Percentiles rank a stretch among this genome's conserved stretches.
Evolutionary conservation across 2,888 invertebrate genomes (phyloP).

Genomic region (Chrysina gloriosa): DNA sequence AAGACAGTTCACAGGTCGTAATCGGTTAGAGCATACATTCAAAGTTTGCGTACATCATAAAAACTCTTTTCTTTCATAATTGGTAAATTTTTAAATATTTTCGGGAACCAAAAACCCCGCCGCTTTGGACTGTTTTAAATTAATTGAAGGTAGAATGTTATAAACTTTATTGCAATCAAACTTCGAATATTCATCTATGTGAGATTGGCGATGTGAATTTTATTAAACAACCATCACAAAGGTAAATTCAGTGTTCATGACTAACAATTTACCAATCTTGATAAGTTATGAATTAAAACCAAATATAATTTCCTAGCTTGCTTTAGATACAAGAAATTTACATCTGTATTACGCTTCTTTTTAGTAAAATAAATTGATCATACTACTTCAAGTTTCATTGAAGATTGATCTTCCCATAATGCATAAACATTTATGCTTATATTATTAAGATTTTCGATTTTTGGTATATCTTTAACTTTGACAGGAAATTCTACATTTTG

Average conservation of each 20-base stretch:
- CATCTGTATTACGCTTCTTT: not conserved
- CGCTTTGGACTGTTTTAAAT: not conserved
- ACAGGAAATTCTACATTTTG: constrained; percentile 49
- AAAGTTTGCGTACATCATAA: not conserved
- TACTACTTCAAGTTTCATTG: constrained; percentile 15
- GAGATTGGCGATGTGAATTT: no score
- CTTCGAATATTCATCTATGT: no score
- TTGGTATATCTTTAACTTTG: constrained; percentile 43
- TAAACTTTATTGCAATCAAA: no score
- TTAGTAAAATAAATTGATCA: constrained; percentile 32
- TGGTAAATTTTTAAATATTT: not conserved
- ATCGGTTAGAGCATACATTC: not conserved
- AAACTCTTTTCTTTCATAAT: not conserved
- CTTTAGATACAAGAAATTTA: constrained; percentile 22
- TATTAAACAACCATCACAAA: no score
- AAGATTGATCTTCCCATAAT: constrained; percentile 1
- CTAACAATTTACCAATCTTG: constrained; percentile 35
- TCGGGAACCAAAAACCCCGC: not conserved
- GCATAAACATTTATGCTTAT: constrained; percentile 43
- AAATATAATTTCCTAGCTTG: constrained; percentile 19
- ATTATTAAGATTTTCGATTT: constrained; percentile 38
- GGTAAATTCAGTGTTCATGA: no score
- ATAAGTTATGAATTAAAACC: constrained; percentile 39
- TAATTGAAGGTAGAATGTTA: no score
- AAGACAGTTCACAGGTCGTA: not conserved